Evolutionary conservation across 2,888 invertebrate species (phyloP).

Genomic region (Dynastes hyllus): DNA sequence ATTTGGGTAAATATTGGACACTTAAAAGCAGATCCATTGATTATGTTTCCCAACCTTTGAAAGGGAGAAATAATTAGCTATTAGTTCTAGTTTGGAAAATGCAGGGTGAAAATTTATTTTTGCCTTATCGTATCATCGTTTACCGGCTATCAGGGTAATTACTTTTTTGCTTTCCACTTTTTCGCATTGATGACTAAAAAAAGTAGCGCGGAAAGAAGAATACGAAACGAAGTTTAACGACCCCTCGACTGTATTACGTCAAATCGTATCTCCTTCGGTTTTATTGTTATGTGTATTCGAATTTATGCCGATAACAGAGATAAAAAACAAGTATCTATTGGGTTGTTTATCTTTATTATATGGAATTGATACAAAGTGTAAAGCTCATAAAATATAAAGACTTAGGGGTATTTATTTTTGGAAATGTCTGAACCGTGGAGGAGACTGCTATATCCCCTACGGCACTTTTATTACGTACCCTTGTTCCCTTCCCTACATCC

Average conservation of each 20-base stretch:
- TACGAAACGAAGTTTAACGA: constrained; percentile 19
- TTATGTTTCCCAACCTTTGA: too few relatives aligned
- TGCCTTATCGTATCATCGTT: too few relatives aligned
- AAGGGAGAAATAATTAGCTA: too few relatives aligned
- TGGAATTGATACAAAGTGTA: constrained; percentile 51
- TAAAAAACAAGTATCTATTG: constrained; percentile 48
- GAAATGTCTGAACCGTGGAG: constrained; percentile 47
- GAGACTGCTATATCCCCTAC: constrained; percentile 57
- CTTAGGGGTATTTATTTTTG: constrained; percentile 54
- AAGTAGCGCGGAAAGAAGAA: neutral
- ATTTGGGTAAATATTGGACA: too few relatives aligned
- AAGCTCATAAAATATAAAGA: constrained; percentile 54
- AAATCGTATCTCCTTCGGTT: constrained; percentile 45
- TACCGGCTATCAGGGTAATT: too few relatives aligned
- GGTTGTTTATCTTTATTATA: constrained; percentile 52
- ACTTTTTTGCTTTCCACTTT: too few relatives aligned
- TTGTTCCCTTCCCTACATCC: constrained; percentile 55
- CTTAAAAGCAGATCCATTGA: too few relatives aligned
- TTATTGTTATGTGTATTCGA: constrained; percentile 50
- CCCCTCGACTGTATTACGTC: constrained; percentile 38
- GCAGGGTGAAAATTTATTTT: too few relatives aligned
- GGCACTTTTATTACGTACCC: constrained; percentile 61
- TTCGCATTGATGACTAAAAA: too few relatives aligned
- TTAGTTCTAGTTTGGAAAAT: too few relatives aligned
- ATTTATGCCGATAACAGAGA: constrained; percentile 46